A percentile compares a stretch with the other conserved stretches of the same genome.
These are phyloP conservation scores for Ormyrus nitidulus DNA, from an alignment of 2,888 invertebrate species.

Conservation along the genomic window DNA sequence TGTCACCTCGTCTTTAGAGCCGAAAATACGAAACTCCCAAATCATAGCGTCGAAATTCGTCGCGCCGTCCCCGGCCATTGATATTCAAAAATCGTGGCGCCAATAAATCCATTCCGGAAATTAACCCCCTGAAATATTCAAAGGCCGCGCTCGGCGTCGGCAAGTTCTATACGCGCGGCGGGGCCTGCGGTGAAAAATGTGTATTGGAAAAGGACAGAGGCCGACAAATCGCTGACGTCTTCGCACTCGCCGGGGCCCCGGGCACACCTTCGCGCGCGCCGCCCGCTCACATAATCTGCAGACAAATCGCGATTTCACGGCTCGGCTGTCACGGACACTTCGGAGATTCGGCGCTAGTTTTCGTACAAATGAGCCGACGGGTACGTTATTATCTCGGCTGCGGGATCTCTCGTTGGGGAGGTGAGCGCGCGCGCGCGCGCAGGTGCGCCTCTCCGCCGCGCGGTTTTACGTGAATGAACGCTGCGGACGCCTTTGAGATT, in stretches of 20 bases:
- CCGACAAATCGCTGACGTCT: conserved; percentile 6
- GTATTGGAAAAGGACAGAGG: not conserved
- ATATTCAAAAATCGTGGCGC: not conserved
- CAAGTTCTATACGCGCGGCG: not conserved
- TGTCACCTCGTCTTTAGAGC: too few relatives aligned
- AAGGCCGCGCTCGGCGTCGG: not conserved
- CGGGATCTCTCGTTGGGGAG: too few relatives aligned
- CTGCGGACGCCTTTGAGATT: too few relatives aligned
- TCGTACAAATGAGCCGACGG: not conserved
- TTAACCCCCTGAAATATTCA: too few relatives aligned
- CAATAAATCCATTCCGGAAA: not conserved
- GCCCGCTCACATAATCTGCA: conserved; percentile 65
- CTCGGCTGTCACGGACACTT: conserved; percentile 59
- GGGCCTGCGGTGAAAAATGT: not conserved
- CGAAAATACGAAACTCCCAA: too few relatives aligned
- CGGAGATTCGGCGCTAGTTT: conserved; percentile 6
- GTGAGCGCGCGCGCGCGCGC: too few relatives aligned
- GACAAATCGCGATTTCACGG: conserved; percentile 72
- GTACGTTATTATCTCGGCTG: too few relatives aligned
- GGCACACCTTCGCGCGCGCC: conserved; percentile 11
- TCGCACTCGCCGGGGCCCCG: not conserved
- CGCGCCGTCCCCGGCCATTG: not conserved
- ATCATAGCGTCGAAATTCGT: too few relatives aligned
- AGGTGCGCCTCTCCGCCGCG: too few relatives aligned
- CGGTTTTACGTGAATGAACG: too few relatives aligned